Conservation (phyloP, 2,888 invertebrate genomes). For the Thelaira solivaga region DNA sequence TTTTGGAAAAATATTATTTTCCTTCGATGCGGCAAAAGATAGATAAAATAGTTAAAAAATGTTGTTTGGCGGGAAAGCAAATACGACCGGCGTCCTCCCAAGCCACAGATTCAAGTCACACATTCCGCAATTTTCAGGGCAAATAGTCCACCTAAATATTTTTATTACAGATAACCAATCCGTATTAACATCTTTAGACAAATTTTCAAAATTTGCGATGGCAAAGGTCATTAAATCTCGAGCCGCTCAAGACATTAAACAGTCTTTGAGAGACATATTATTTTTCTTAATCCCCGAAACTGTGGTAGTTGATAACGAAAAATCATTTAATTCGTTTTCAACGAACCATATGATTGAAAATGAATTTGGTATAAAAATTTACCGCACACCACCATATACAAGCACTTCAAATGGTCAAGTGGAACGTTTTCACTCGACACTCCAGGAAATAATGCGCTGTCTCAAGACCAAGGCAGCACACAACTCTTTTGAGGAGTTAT, state of each 20-base stretch:
- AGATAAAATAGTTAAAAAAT: neutral
- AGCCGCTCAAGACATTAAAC: slow-evolving; percentile 11
- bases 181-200: neutral
- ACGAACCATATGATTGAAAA: slow-evolving; percentile 6
- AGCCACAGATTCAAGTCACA: slow-evolving; percentile 8
- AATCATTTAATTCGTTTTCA: neutral
- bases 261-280: slow-evolving; percentile 4
- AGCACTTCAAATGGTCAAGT: too few species aligned
- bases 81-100: slow-evolving; percentile 17
- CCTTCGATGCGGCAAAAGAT: slow-evolving; percentile 2
- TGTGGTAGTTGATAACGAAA: slow-evolving; percentile 4
- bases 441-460: slow-evolving; percentile 24
- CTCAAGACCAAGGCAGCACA: slow-evolving; percentile 10
- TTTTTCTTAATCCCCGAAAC: slow-evolving; percentile 3
- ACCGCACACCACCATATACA: slow-evolving; percentile 14
- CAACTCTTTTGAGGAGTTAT: slow-evolving; percentile 15
- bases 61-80: slow-evolving; percentile 2
- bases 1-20: slow-evolving; percentile 18
- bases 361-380: too few species aligned
- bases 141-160: slow-evolving; percentile 27
- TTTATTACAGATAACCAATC: slow-evolving; percentile 4
- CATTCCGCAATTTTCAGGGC: slow-evolving; percentile 15
- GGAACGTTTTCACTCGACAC: slow-evolving; percentile 27
- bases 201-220: slow-evolving; percentile 24
- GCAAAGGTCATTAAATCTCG: slow-evolving; percentile 21